Base-by-base conservation (phyloP, 2,888 invertebrate species). In the Sicus ferrugineus region DNA sequence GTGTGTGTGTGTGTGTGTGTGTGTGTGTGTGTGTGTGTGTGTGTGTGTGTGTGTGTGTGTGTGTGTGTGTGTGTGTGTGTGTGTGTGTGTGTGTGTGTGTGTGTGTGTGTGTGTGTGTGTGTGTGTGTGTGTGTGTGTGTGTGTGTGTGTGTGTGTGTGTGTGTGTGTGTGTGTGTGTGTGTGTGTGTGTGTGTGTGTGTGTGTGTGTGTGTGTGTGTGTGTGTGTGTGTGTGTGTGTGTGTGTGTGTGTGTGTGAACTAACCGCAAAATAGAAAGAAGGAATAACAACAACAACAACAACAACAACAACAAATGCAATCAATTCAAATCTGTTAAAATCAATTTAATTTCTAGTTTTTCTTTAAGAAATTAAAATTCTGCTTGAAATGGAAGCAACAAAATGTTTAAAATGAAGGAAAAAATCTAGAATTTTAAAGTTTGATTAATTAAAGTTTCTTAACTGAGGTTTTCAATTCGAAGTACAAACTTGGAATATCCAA, bases 1-100 rank as follows among this genome's bases (percentile, higher is more conserved):
- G 66, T 67, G 62, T 69, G 73, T 71, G 69, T 73, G 65, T 70
- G 68, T 65, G 63, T 54, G 66, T 71, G 61, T 69, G 72, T 70
- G 58, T 65, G 67, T 70, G 66, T 14, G n/a, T 59, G 64, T 48
- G 14, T 58, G 59, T 62, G 66, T 56, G 9, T 16, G 3, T 26
- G 46, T 62, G 48, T 34, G n/a, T 42, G 61, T 58, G 66, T 67
- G 62, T 69, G 73, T 71, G 69, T 73, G 65, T 70, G 68, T 65
- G 63, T 54, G 66, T 71, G 61, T 69, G 72, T 70, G 58, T 65
- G 67, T 70, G 66, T 14, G n/a, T 59, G 64, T 48, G 14, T 58
- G 59, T 62, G 66, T 56, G 9, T 16, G 3, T 26, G 46, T 62
- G 48, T 34, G n/a, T 42, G 61, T 58, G 66, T 67, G 62, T 69